Evolutionary conservation across 2,797 vertebrate species (phyloP).

Genomic region (Karalla daura): DNA sequence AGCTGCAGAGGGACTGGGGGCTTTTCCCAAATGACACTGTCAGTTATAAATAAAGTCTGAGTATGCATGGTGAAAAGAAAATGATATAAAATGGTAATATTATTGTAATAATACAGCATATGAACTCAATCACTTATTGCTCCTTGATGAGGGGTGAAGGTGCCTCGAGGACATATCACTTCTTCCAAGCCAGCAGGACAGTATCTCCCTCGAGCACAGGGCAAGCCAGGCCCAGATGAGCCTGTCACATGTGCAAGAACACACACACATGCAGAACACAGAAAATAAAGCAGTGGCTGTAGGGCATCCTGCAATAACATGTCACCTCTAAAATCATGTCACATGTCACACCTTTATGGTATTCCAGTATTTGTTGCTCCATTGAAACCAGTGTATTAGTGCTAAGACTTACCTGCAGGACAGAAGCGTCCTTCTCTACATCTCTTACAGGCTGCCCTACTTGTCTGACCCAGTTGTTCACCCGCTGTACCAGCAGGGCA

Average conservation of each 20-base stretch:
- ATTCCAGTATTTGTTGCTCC: constrained; percentile 24
- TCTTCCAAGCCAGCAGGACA: constrained; percentile 87
- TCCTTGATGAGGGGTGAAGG: constrained; percentile 87
- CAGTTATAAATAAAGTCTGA: not conserved
- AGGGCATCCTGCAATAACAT: not conserved
- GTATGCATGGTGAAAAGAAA: not conserved
- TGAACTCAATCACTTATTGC: constrained; percentile 79
- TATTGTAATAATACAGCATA: not conserved
- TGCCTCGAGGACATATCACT: constrained; percentile 84
- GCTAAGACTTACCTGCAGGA: constrained; percentile 81
- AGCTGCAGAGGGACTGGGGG: constrained; percentile 14
- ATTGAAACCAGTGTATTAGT: constrained; percentile 18
- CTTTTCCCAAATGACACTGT: constrained; percentile 3
- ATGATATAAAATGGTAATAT: not conserved
- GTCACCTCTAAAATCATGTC: constrained; percentile 1
- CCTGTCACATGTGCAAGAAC: constrained; percentile 67
- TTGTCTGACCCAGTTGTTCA: constrained; percentile 88
- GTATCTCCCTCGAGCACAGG: constrained; percentile 86
- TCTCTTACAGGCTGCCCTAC: constrained; percentile 86
- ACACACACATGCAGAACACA: constrained; percentile 5
- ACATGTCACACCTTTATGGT: not conserved
- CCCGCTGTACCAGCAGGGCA: constrained; percentile 87
- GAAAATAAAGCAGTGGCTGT: not conserved
- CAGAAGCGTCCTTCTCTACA: constrained; percentile 88
- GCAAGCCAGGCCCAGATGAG: constrained; percentile 81